Evolutionary conservation across 2,888 invertebrate genomes (phyloP), one percentile per base, ranked within the genome.

Genomic region (Auanema sp.): DNA sequence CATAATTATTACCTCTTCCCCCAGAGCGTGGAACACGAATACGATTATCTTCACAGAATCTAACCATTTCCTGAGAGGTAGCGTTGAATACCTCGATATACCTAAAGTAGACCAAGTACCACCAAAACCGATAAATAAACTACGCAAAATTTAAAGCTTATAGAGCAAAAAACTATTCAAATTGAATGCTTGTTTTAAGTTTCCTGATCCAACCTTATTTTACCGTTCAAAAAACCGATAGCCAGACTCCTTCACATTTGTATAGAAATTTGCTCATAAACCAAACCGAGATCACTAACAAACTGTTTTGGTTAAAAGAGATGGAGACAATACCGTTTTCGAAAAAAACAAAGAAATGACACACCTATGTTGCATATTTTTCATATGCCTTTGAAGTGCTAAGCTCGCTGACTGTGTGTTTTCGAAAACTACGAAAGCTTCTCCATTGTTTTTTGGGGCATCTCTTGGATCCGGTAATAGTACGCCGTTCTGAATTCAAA

Each of bases 41-140:
- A 2, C 58, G 55, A 33, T 66, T 69, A 2, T 69, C 68, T 12
- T 68, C 64, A 16, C 65, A 66, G 53, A 68, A 70, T 40, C 63
- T 54, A 12, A 47, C 16, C 55, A 71, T 60, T 42, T 73, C 73
- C 1, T 64, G 59, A 16, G 59, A 58, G 5, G 66, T 53, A 4
- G 73, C 64, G 44, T 69, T 66, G 57, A 73, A 73, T 10, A 73
- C 68, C 58, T 73, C 73, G 52, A 73, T 73, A 60, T 73, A 73
- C 63, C 67, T 67, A 50, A 51, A 67, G 42, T 25, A 25, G 25
- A 43, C 49, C 44, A 43, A 55, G 50, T 14, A 49, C 14, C 49
- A 25, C 24, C 16, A 21, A 24, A n/a, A 16, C 24, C 25, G 21
- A 21, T 12, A 33, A 40, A 10, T 8, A 33, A 33, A 55, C 21